phyloP scores from a whole-genome alignment of 2,888 invertebrate species.

The Cecidostiba fungosa region DNA sequence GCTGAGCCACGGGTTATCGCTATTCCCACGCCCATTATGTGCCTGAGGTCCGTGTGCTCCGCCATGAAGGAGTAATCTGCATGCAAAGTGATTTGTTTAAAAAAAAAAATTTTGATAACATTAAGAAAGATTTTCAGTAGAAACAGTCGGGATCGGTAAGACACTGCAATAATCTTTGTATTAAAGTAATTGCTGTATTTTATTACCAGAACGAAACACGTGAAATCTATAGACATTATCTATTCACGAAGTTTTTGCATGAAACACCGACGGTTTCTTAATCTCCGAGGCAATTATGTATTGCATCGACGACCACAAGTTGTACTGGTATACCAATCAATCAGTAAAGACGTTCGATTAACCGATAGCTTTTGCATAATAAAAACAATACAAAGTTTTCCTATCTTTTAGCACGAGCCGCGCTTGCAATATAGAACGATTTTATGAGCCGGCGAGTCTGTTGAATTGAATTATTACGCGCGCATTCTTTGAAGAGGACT shows the following conservation, averaged over 20 bases:
- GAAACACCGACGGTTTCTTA: constrained; percentile 26
- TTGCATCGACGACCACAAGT: constrained; percentile 21
- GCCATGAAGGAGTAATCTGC: constrained; percentile 97
- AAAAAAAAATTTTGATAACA: no score
- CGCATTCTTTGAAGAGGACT: background rate
- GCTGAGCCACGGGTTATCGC: constrained; percentile 97
- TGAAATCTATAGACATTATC: background rate
- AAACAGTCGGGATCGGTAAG: background rate
- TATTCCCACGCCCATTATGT: constrained; percentile 98
- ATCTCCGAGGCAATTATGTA: constrained; percentile 23
- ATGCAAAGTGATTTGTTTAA: constrained; percentile 62
- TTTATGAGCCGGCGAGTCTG: background rate
- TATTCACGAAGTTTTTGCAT: background rate
- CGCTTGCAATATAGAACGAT: background rate
- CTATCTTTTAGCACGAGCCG: background rate
- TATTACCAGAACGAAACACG: background rate
- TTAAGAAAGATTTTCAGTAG: background rate
- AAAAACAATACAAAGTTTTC: constrained; percentile 39
- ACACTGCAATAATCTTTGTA: no score
- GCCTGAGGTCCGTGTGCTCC: constrained; percentile 95
- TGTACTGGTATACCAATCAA: constrained; percentile 22
- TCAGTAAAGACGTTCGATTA: constrained; percentile 9
- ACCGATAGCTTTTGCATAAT: constrained; percentile 32
- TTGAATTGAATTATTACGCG: background rate
- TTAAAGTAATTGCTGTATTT: background rate